Base-by-base conservation (phyloP, 2,797 vertebrate species). In the Dendrocincla fuliginosa region DNA sequence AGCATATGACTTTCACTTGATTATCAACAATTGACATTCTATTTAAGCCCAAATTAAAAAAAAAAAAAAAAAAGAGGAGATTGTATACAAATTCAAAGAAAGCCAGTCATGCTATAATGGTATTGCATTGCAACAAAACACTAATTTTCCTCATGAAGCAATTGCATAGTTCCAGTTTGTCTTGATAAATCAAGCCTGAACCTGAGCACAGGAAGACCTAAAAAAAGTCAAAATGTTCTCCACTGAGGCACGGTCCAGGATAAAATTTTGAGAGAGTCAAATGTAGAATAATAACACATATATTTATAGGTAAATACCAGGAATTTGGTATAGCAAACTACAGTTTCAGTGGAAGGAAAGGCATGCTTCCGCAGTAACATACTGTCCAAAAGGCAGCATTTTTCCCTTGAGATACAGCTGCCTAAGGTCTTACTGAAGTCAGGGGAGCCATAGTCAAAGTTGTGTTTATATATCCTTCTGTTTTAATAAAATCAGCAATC, bases 11-110 rank as follows among this genome's bases (percentile, higher is more conserved):
- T 92, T n/a, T 71, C 50, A 16, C 50, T 91, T 76, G 78, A 93
- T 92, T 75, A 87, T 75, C 77, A 70, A 93, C 89, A 96, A 95
- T 28, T 28, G 87, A 33, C 87, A 56, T 84, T 91, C 89, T 80
- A 78, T 83, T 96, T 61, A 80, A 91, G 59, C 49, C n/a, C 18
- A 85, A 83, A 83, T 74, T 85, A 5, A 13, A 73, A 77, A 47
- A 50, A 25, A 47, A 81, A 77, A 13, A 73, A 77, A 47, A 50
- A 25, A 47, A 81, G 74, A 60, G 11, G 14, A 89, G 70, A 90
- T 61, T 74, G 44, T 70, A 75, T 80, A 80, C 50, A 64, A 92
- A 87, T 83, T 87, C 53, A 79, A 35, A 87, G 50, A 60, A 90
- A 90, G 57, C 49, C n/a, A 52, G 75, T 91, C 81, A 53, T 41